Evolutionary conservation across 2,113 vertebrate genomes (phyloP).

Genomic region (Phylloscopus trochiloides): DNA sequence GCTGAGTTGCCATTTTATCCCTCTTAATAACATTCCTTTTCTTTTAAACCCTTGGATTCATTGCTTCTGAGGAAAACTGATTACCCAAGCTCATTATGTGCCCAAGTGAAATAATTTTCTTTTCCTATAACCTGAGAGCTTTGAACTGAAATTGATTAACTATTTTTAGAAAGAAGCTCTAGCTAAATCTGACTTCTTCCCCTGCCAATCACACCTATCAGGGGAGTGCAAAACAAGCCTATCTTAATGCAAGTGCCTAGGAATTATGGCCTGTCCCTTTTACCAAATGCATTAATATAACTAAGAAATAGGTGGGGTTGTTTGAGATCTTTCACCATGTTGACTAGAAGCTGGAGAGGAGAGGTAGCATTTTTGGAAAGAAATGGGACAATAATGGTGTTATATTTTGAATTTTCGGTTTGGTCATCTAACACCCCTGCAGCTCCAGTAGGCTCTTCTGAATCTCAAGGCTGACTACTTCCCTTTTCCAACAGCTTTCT

Average conservation of each 20-base stretch:
- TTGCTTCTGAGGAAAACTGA: conserved; percentile 28
- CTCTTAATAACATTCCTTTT: not conserved
- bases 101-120: not conserved
- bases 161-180: conserved; percentile 38
- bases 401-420: not conserved
- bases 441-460: not conserved
- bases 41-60: not conserved
- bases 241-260: not conserved
- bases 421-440: not conserved
- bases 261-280: not conserved
- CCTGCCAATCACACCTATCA: conserved; percentile 1
- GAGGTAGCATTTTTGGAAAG: not conserved
- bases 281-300: not conserved
- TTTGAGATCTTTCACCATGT: not conserved
- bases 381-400: not conserved
- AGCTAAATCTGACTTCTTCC: conserved; percentile 21
- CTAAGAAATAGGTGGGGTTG: not conserved
- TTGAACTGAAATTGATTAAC: conserved; percentile 38
- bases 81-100: conserved; percentile 2
- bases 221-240: not conserved
- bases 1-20: not conserved
- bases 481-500: not conserved
- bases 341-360: not conserved
- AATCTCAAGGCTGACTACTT: not conserved
- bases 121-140: not conserved